Evolutionary conservation across 1,140 invertebrate genomes (phyloP), one percentile per base, ranked within the genome.

Genomic region (Thereuonema tuberculata): DNA sequence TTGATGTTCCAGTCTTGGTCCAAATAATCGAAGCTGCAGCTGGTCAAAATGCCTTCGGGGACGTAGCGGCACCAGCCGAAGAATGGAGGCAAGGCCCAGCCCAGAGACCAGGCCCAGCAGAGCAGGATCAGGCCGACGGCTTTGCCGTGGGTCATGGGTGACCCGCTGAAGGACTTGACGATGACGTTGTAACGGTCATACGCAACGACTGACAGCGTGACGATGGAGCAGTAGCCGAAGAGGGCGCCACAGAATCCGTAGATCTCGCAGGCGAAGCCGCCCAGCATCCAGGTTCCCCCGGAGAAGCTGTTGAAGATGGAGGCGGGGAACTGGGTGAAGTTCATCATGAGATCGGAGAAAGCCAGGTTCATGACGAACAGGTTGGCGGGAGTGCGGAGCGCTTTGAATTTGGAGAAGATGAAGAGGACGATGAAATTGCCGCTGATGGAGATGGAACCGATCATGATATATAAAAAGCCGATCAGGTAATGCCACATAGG

Each of bases 401-500:
- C 75, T 73, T 87, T 87, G 1, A 85, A 86, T 2, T 81, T 79
- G 21, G 78, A 77, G 71, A 92, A 93, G 61, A 93, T 87, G 72
- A 87, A 91, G 59, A 92, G 77, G 28, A 93, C 89, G 76, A 91
- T 82, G 26, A 84, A 82, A 67, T 94, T 94, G 59, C 89, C 90
- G 55, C 74, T 58, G n/a, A 86, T 68, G 1, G 84, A 82, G 62
- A 87, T 73, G 24, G 84, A 70, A 20, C 85, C 87, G 55, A 90
- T 77, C 1, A 83, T 59, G 12, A 81, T 79, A 63, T 50, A 90
- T 87, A 56, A 83, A 78, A 90, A 80, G 1, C 86, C 87, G 5
- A 90, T 78, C 21, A 87, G 76, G 37, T 78, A 81, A 67, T 90
- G 86, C 85, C 86, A 89, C 28, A 87, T 67, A 17, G 84, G 84